These are phyloP conservation scores for Poecile atricapillus DNA, from an alignment of 2,113 vertebrate genomes.

Conservation along the genomic window DNA sequence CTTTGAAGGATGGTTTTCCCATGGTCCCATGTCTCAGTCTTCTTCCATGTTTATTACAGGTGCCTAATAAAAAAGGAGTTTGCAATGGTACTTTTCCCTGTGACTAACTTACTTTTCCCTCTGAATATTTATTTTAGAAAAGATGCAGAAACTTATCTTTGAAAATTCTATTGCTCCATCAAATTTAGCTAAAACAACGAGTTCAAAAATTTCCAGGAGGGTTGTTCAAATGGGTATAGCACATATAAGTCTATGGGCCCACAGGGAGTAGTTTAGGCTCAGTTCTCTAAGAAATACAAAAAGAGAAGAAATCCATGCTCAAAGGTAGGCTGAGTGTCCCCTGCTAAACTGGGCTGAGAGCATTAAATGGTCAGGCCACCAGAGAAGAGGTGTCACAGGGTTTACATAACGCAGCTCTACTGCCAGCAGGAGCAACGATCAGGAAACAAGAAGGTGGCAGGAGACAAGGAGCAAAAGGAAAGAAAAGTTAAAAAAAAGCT, in stretches of 20 bases:
- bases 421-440: background rate
- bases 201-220: background rate
- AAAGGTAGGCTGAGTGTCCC: background rate
- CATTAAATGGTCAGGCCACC: background rate
- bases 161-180: background rate
- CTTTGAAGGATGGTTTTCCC: background rate
- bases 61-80: background rate
- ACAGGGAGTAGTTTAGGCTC: background rate
- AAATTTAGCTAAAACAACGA: background rate
- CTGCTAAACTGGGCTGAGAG: background rate
- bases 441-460: constrained; percentile 27
- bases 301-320: background rate
- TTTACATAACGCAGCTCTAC: background rate
- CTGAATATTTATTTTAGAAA: background rate
- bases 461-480: constrained; percentile 44
- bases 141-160: background rate
- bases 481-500: background rate
- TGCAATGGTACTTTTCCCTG: background rate
- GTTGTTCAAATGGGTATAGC: background rate
- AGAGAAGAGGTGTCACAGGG: background rate
- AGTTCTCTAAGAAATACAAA: background rate
- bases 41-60: background rate
- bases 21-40: background rate
- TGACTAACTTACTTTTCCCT: background rate
- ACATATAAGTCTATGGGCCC: background rate